Percentiles rank a stretch among this genome's conserved stretches.
These are phyloP conservation scores for Thecocarcelia acutangulata DNA, from an alignment of 2,888 invertebrate genomes.

Conservation along the genomic window DNA sequence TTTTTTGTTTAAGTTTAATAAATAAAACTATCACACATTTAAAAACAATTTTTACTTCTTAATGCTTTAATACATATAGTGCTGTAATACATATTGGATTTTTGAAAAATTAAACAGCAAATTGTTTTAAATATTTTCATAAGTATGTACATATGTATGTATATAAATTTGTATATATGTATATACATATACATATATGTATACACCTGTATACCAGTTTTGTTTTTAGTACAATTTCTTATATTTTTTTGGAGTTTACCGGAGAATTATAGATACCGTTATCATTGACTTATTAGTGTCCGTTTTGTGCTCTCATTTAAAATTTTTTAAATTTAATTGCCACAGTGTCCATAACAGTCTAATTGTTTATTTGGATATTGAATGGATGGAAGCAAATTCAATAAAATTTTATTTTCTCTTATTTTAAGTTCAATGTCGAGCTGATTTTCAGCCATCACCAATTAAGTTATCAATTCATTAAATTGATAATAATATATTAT, in stretches of 20 bases:
- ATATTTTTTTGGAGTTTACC: too few relatives aligned
- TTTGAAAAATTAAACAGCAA: too few relatives aligned
- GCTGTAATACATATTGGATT: too few relatives aligned
- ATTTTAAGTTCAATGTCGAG: slow-evolving; percentile 40
- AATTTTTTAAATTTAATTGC: not conserved
- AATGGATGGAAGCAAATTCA: too few relatives aligned
- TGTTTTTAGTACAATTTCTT: too few relatives aligned
- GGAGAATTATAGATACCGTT: slow-evolving; percentile 27
- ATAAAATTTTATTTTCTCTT: not conserved
- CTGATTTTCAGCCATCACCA: slow-evolving; percentile 6
- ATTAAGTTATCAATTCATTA: slow-evolving; percentile 3
- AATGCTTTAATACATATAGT: not conserved
- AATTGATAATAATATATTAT: slow-evolving; percentile 4
- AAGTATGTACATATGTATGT: too few relatives aligned
- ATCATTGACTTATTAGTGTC: slow-evolving; percentile 7
- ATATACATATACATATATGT: too few relatives aligned
- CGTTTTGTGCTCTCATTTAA: not conserved
- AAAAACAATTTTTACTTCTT: not conserved
- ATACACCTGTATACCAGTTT: too few relatives aligned
- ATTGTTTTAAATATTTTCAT: too few relatives aligned
- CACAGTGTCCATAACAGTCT: not conserved
- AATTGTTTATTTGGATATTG: not conserved
- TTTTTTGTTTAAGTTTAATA: too few relatives aligned
- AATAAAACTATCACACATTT: too few relatives aligned
- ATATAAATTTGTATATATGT: too few relatives aligned